Base-by-base conservation (phyloP, 2,797 vertebrate genomes). In the Manis crassicaudata region DNA sequence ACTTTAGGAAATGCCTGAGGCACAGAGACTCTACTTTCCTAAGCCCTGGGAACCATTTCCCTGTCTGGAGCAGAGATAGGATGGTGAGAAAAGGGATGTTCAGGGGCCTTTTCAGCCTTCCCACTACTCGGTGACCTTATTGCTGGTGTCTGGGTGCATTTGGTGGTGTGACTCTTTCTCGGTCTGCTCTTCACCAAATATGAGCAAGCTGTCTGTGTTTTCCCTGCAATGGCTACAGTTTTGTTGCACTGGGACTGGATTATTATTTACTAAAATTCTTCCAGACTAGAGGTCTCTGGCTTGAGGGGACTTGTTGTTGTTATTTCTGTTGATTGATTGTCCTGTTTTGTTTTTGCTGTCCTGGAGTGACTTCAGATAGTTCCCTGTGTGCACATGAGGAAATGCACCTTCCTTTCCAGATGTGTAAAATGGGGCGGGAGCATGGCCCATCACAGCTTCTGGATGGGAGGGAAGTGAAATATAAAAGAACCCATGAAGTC, bases 201-300 rank as follows among this genome's bases (percentile, higher is more conserved):
- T 95, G 89, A 97, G 93, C 65, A 35, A 90, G 54, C 97, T n/a
- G 32, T 95, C 97, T 96, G 60, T 95, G 91, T 96, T 98, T 96
- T 95, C 56, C 50, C 92, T 97, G 96, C 96, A 58, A 58, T 96
- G 96, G 96, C 96, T 97, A 29, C 0, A 0, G 29, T 96, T 94
- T 97, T 96, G 96, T 89, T 97, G 83, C 90, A 37, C 95, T 89
- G 0, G 10, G 81, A 86, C 56, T 0, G 90, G 0, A 73, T 96
- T 82, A 84, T 92, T 97, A 88, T 73, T 94, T 96, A 82, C 85
- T 88, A 32, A 96, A 82, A 62, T 85, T 76, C 90, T 82, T 88
- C 50, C 62, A 23, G 65, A 67, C 18, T 32, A 70, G 60, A 96
- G 60, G 79, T 63, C 86, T 92, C 58, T 83, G 46, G 72, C 77